Base-by-base conservation (phyloP, 2,113 vertebrate genomes). In the Neogobius melanostomus region DNA sequence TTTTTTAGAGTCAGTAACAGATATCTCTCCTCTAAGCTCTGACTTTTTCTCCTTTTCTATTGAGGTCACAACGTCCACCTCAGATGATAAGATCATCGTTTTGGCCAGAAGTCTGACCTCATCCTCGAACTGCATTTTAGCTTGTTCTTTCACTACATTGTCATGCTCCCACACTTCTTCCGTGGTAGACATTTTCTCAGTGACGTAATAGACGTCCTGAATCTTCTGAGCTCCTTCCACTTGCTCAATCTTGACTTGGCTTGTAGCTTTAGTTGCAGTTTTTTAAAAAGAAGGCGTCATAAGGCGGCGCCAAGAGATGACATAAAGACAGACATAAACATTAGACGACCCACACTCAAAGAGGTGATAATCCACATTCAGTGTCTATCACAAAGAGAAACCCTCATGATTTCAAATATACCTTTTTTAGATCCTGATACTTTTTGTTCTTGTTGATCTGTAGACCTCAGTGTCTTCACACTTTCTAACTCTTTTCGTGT, bases 251-350 rank as follows among this genome's bases (percentile, higher is more conserved):
- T 52, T 76, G 6, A 68, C 21, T 8, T 83, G 66, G 81, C 66
- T 76, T 1, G 12, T 44, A 6, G 52, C 49, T 49, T 87, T 74
- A 72, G 28, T 36, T 43, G 53, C 28, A 36, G 28, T 36, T 47
- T 73, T 87, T 88, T 66, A 89, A 87, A 78, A 89, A 53, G 66
- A 75, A 61, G 84, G 86, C 89, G 87, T 83, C 87, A 89, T 87
- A 66, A 8, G 28, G 68, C 75, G 84, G 80, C 87, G 85, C 85
- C 87, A 90, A 91, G 87, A 90, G 70, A 63, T 84, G 57, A 89
- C 0, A 52, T 82, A 63, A 83, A 71, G 71, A 89, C 69, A 90
- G 83, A 90, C 68, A 86, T 54, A 87, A 74, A 63, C 28, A 78
- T 90, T 85, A 89, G 75, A 56, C 17, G 46, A 76, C 44, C 53